phyloP scores from a whole-genome alignment of 2,113 vertebrate species.

The Sterrhoptilus dennistouni region DNA sequence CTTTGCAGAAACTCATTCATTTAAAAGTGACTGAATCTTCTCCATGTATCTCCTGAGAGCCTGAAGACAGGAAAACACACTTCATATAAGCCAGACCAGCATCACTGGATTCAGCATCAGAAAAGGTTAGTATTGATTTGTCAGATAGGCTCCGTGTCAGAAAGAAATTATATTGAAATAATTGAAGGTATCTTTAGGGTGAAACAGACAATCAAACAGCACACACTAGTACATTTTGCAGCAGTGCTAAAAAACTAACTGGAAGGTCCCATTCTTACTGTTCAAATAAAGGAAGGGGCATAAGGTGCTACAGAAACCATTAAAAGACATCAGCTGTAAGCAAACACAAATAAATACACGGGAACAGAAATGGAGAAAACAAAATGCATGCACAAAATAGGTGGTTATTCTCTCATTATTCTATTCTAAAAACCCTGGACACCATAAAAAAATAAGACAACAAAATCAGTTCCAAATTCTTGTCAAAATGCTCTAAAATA shows the following conservation, averaged over 20 bases:
- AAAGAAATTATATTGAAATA: neutral
- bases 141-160: neutral
- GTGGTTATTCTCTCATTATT: neutral
- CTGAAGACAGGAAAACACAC: neutral
- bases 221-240: neutral
- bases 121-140: conserved; percentile 11
- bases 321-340: neutral
- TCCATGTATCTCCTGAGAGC: neutral
- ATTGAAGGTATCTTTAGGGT: neutral
- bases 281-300: neutral
- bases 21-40: neutral
- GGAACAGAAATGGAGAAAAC: neutral
- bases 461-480: neutral
- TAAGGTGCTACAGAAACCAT: neutral
- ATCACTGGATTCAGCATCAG: neutral
- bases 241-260: neutral
- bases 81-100: neutral
- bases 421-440: neutral
- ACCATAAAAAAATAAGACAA: neutral
- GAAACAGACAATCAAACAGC: neutral
- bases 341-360: neutral
- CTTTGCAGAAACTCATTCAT: neutral
- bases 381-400: neutral
- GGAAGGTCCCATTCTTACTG: neutral
- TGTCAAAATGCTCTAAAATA: neutral